Evolutionary conservation across 2,113 vertebrate species (phyloP).

Genomic region (Cynoglossus semilaevis): DNA sequence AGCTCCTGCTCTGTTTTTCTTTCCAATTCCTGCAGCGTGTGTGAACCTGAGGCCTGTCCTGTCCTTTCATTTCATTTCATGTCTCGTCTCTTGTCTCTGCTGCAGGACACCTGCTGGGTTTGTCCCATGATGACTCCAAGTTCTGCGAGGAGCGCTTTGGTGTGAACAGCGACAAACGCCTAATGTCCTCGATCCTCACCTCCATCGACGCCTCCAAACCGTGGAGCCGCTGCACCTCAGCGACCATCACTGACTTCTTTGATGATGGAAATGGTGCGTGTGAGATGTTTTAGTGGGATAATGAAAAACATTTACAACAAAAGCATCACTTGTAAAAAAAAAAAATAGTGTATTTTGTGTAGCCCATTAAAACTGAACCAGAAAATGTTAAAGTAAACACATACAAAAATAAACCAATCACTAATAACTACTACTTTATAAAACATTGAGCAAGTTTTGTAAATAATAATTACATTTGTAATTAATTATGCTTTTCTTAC

Average conservation of each 20-base stretch:
- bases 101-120: conserved; percentile 91
- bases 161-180: conserved; percentile 91
- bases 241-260: conserved; percentile 95
- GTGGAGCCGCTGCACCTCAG: conserved; percentile 98
- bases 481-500: no score
- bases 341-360: no score
- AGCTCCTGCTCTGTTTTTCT: conserved; percentile 16
- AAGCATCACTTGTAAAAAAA: no score
- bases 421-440: no score
- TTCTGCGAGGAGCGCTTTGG: conserved; percentile 97
- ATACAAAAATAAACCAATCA: no score
- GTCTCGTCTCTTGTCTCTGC: background rate
- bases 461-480: no score
- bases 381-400: no score
- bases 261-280: conserved; percentile 93
- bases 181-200: conserved; percentile 97
- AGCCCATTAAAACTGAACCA: no score
- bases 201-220: conserved; percentile 96
- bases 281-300: no score
- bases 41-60: background rate
- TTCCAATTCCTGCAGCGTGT: conserved; percentile 19
- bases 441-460: no score
- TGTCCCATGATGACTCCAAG: conserved; percentile 97
- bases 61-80: background rate
- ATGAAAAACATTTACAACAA: no score